Conservation (phyloP, 1,140 invertebrate genomes). For the Pomphorhynchus laevis region DNA sequence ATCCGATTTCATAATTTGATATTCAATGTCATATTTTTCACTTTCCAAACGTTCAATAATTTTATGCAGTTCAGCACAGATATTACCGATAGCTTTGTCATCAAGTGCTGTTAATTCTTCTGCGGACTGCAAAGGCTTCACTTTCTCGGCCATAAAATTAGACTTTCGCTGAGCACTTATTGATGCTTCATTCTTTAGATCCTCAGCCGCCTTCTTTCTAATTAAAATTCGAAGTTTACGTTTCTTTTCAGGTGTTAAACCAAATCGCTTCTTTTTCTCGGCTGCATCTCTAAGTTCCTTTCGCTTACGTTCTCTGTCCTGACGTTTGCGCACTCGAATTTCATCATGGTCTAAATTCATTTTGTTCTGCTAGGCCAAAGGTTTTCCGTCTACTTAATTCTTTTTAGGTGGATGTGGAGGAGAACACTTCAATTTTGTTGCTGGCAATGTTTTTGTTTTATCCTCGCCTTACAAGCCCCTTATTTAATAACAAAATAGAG, state of each 20-base stretch:
- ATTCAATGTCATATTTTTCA: constrained; percentile 92
- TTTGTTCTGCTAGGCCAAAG: no score
- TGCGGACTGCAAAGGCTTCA: constrained; percentile 12
- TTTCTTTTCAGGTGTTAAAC: constrained; percentile 10
- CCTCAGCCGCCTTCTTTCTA: constrained; percentile 97
- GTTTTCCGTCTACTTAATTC: no score
- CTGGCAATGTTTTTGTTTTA: no score
- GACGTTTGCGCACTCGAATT: constrained; percentile 5
- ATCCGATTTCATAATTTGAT: constrained; percentile 60
- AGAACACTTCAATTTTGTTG: no score
- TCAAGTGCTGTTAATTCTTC: constrained; percentile 7
- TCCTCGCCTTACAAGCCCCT: no score
- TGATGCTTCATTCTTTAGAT: constrained; percentile 94
- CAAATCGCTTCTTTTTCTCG: constrained; percentile 10
- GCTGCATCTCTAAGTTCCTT: constrained; percentile 9
- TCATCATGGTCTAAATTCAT: no score
- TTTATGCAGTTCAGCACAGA: no score
- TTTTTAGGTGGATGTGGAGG: no score
- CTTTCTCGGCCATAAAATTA: constrained; percentile 62
- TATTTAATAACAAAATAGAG: no score
- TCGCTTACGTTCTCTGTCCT: constrained; percentile 9
- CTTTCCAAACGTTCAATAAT: constrained; percentile 10
- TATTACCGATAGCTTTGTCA: constrained; percentile 4
- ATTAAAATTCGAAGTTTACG: constrained; percentile 26
- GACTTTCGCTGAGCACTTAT: constrained; percentile 82